A percentile compares a stretch with the other conserved stretches of the same genome.
Evolutionary conservation across 2,888 invertebrate species (phyloP).

Genomic region (Lycaena phlaeas): DNA sequence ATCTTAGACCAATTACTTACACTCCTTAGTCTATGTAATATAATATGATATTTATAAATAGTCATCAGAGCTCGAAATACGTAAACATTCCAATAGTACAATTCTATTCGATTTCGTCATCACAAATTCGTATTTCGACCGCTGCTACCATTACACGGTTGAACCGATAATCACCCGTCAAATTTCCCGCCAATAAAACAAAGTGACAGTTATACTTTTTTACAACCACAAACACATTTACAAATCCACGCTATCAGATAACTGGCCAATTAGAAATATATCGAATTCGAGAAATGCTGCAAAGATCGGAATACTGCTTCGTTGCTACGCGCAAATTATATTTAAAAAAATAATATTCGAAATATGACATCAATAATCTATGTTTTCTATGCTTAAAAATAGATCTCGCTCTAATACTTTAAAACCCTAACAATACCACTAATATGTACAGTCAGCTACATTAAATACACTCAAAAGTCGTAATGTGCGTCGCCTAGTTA

Average conservation of each 20-base stretch:
- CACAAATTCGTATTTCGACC: slow-evolving; percentile 5
- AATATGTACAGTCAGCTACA: slow-evolving; percentile 55
- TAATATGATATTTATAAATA: slow-evolving; percentile 4
- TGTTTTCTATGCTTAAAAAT: slow-evolving; percentile 49
- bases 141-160: slow-evolving; percentile 4
- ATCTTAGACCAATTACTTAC: slow-evolving; percentile 7
- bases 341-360: slow-evolving; percentile 54
- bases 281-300: slow-evolving; percentile 20
- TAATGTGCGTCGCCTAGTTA: slow-evolving; percentile 21
- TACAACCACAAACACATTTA: slow-evolving; percentile 31
- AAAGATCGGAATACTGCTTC: slow-evolving; percentile 52
- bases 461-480: slow-evolving; percentile 29
- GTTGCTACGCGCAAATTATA: slow-evolving; percentile 57
- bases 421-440: slow-evolving; percentile 32
- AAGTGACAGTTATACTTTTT: slow-evolving; percentile 7
- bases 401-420: slow-evolving; percentile 53
- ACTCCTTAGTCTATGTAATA: slow-evolving; percentile 7
- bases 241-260: slow-evolving; percentile 31
- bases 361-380: slow-evolving; percentile 38
- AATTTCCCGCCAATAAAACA: background rate
- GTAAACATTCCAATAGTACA: background rate
- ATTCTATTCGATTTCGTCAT: background rate
- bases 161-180: slow-evolving; percentile 1
- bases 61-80: slow-evolving; percentile 5
- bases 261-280: slow-evolving; percentile 22